phyloP scores from a whole-genome alignment of 1,140 invertebrate genomes.

The Drosophila busckii region DNA sequence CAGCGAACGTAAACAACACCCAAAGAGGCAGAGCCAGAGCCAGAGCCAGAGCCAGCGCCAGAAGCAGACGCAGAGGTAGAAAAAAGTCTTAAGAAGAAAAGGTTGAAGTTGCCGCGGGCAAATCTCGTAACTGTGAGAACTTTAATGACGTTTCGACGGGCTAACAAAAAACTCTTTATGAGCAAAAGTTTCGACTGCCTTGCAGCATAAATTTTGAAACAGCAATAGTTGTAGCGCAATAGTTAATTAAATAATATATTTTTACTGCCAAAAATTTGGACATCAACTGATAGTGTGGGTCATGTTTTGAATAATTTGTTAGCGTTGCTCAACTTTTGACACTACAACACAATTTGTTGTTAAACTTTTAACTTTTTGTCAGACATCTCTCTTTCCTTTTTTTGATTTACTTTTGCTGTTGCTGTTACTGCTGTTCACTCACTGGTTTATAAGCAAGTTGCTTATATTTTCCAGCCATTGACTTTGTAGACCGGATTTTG shows the following conservation, averaged over 20 bases:
- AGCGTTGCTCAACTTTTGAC: too few species aligned
- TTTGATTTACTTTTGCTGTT: background rate
- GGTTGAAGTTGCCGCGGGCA: too few species aligned
- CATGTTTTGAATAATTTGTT: too few species aligned
- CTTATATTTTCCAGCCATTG: conserved; percentile 58
- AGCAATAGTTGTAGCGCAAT: too few species aligned
- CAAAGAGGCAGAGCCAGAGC: too few species aligned
- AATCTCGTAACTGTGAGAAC: conserved; percentile 23
- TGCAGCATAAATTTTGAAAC: too few species aligned
- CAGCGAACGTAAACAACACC: too few species aligned
- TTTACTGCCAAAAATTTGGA: too few species aligned
- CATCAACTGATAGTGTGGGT: too few species aligned
- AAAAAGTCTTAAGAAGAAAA: background rate
- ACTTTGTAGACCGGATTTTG: conserved; percentile 62
- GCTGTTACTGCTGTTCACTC: background rate
- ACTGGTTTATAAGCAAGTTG: conserved; percentile 28
- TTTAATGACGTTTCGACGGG: conserved; percentile 38
- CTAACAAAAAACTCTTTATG: conserved; percentile 28
- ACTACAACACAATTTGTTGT: conserved; percentile 44
- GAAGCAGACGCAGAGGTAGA: background rate
- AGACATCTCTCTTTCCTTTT: conserved; percentile 1
- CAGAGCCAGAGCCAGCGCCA: background rate
- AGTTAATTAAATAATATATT: too few species aligned
- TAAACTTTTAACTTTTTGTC: conserved; percentile 12
- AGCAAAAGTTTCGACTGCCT: too few species aligned